Evolutionary conservation across 2,888 invertebrate species (phyloP), one percentile per base, ranked within the genome.

Genomic region (Silvanus unidentatus): DNA sequence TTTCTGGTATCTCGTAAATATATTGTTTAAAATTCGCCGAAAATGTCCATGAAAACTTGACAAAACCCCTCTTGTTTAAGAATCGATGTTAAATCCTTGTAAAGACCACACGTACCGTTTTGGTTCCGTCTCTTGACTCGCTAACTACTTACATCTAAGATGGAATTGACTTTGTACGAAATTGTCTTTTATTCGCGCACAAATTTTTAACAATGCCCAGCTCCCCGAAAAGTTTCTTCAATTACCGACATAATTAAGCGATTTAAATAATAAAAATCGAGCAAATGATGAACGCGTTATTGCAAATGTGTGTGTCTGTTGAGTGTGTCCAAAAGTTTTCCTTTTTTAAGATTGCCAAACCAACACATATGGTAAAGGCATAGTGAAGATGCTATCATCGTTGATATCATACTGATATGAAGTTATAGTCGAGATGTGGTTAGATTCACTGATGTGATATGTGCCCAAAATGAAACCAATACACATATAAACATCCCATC

Each of bases 381-480:
- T 28, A 15, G 37, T 42, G 59, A 58, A 58, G 58, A 60, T 55
- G 57, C 64, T 62, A 66, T 64, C 64, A 62, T 62, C 59, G 37
- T 16, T 60, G 66, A 66, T 65, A 66, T 68, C 64, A 57, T 54
- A 57, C 58, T 65, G 65, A 68, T 68, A 65, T 66, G 60, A 68
- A 68, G 65, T 68, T 67, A 68, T 66, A 55, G 65, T 61, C 53
- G 50, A 55, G 65, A 68, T 67, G 68, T 53, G 68, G 64, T 62
- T 64, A 63, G 68, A 66, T 66, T 68, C 66, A 62, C 59, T 64
- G 66, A 68, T 68, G 66, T 57, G 65, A 64, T 61, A 53, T 56
- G 55, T 54, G 54, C 54, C 51, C 52, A 54, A 55, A 54, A 55
- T 54, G 54, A 39, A 49, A 44, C 45, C 50, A 41, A 49, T 50